Conservation (phyloP, 64 coral and sea anemone species). For the Pachyseris speciosa region DNA sequence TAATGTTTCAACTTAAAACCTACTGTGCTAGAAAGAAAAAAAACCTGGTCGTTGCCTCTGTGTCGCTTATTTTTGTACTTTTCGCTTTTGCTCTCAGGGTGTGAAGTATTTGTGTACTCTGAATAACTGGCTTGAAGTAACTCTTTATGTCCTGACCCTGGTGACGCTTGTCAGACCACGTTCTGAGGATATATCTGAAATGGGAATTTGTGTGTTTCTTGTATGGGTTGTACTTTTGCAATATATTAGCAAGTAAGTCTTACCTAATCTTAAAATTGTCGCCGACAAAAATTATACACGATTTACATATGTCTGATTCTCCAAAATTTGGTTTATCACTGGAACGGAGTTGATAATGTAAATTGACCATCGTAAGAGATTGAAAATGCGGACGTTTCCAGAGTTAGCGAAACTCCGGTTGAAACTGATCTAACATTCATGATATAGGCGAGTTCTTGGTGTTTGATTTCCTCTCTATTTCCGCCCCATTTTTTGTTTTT, state of each 20-base stretch:
- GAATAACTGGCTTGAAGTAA: slow-evolving; percentile 90
- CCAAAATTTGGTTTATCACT: no score
- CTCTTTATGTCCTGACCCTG: slow-evolving; percentile 78
- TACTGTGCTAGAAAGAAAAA: background rate
- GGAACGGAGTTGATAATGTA: no score
- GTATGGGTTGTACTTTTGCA: slow-evolving; percentile 83
- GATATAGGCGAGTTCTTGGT: no score
- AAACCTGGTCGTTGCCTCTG: background rate
- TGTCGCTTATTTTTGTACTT: no score
- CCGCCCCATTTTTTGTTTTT: no score
- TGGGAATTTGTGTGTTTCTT: slow-evolving; percentile 90
- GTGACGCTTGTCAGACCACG: slow-evolving; percentile 76
- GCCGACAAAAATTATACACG: background rate
- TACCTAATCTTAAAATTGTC: background rate
- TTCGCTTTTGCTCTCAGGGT: slow-evolving; percentile 64
- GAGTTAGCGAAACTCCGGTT: no score
- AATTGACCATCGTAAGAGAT: no score
- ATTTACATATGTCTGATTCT: no score
- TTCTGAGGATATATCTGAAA: slow-evolving; percentile 67
- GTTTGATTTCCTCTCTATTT: no score
- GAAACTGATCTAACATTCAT: no score
- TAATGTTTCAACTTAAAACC: no score
- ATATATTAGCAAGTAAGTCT: slow-evolving; percentile 93
- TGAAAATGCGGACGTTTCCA: no score
- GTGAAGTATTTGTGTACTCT: slow-evolving; percentile 83